phyloP scores from a whole-genome alignment of 2,888 invertebrate genomes.

The Eudasyphora cyanicolor region DNA sequence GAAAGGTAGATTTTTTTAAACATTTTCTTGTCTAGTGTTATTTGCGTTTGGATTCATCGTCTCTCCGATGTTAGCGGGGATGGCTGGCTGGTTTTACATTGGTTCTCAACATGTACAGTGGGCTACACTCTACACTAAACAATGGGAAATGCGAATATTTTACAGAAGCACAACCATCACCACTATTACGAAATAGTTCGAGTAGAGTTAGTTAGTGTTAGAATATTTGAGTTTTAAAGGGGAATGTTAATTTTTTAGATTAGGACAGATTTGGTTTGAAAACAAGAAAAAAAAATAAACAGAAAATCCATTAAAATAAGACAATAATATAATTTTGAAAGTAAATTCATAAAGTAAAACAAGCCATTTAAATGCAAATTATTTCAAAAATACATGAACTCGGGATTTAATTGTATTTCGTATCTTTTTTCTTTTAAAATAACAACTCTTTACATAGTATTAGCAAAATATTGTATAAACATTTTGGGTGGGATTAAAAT shows the following conservation, averaged over 20 bases:
- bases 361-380: slow-evolving; percentile 61
- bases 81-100: slow-evolving; percentile 40
- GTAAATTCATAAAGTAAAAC: slow-evolving; percentile 26
- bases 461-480: slow-evolving; percentile 51
- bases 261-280: slow-evolving; percentile 18
- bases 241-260: slow-evolving; percentile 22
- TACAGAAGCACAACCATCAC: slow-evolving; percentile 46
- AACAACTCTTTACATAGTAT: slow-evolving; percentile 37
- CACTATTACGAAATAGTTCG: neutral
- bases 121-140: too few relatives aligned
- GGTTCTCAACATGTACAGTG: neutral
- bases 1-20: slow-evolving; percentile 70
- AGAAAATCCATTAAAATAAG: slow-evolving; percentile 32
- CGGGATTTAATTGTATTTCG: slow-evolving; percentile 9
- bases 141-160: too few relatives aligned
- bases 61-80: slow-evolving; percentile 39
- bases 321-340: slow-evolving; percentile 3
- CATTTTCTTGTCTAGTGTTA: slow-evolving; percentile 67
- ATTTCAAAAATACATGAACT: slow-evolving; percentile 39
- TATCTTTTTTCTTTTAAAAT: too few relatives aligned
- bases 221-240: slow-evolving; percentile 39
- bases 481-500: neutral
- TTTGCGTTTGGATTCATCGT: slow-evolving; percentile 30
- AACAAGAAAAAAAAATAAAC: slow-evolving; percentile 26
- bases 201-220: slow-evolving; percentile 41